Percentiles rank a stretch among this genome's conserved stretches.
Evolutionary conservation across 1,140 invertebrate genomes (phyloP).

Genomic region (Gerris buenoi): DNA sequence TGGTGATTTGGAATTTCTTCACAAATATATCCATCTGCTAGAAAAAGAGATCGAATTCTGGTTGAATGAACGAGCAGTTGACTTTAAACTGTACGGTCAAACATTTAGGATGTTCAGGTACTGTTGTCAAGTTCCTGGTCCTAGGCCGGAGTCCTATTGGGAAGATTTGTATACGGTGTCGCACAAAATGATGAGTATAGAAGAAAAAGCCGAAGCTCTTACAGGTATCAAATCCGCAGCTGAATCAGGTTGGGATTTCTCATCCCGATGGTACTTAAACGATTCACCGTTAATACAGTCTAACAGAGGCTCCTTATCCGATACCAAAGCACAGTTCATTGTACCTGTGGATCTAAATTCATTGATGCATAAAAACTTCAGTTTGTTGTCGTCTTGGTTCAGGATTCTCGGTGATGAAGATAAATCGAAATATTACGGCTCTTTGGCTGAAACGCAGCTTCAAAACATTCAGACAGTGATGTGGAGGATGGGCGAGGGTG

Average conservation of each 20-base stretch:
- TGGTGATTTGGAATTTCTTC: conserved; percentile 43
- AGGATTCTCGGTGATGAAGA: conserved; percentile 32
- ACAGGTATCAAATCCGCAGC: conserved; percentile 72
- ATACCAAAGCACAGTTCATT: conserved; percentile 57
- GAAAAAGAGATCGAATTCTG: conserved; percentile 55
- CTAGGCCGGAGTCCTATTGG: conserved; percentile 66
- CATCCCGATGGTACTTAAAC: conserved; percentile 72
- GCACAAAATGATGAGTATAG: conserved; percentile 31
- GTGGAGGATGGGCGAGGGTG: conserved; percentile 50
- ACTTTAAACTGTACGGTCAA: conserved; percentile 36
- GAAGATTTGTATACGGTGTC: conserved; percentile 4
- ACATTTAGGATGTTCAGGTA: conserved; percentile 43
- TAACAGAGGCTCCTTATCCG: conserved; percentile 50
- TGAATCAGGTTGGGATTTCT: conserved; percentile 91
- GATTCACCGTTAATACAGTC: conserved; percentile 37
- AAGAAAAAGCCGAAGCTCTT: conserved; percentile 57
- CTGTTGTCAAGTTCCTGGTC: conserved; percentile 37
- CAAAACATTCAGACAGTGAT: conserved; percentile 33
- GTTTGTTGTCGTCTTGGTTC: conserved; percentile 46
- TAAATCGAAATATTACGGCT: conserved; percentile 23
- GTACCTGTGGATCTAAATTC: conserved; percentile 81
- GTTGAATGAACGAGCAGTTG: conserved; percentile 32
- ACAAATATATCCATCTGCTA: conserved; percentile 28
- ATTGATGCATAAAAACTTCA: conserved; percentile 67
- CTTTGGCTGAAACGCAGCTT: neutral